Conservation (phyloP, 2,888 invertebrate genomes). For the Perizoma flavofasciatum region DNA sequence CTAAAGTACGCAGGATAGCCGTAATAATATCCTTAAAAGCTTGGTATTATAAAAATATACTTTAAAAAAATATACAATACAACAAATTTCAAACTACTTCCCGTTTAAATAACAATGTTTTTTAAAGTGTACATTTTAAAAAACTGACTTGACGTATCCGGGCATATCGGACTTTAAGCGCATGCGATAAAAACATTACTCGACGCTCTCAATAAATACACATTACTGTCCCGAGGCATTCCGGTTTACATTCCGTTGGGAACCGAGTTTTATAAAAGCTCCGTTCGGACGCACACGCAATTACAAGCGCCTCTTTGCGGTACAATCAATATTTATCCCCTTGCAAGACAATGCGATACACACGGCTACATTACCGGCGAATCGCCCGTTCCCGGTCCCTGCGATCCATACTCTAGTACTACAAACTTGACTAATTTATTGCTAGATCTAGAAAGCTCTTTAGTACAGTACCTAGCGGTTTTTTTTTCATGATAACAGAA, state of each 20-base stretch:
- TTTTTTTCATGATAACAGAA: too few species aligned
- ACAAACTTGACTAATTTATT: too few species aligned
- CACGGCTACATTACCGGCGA: constrained; percentile 62
- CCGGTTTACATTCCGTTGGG: constrained; percentile 82
- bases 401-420: constrained; percentile 45
- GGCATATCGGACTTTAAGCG: constrained; percentile 64
- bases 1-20: too few species aligned
- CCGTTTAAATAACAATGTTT: constrained; percentile 43
- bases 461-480: too few species aligned
- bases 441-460: too few species aligned
- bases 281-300: constrained; percentile 79
- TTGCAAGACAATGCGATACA: constrained; percentile 66
- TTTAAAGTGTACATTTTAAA: constrained; percentile 47
- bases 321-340: constrained; percentile 76
- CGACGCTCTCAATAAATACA: constrained; percentile 82
- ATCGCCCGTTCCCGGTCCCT: constrained; percentile 42
- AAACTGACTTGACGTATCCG: constrained; percentile 57
- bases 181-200: constrained; percentile 82
- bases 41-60: too few species aligned
- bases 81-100: constrained; percentile 39
- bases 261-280: constrained; percentile 81
- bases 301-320: constrained; percentile 79
- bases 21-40: too few species aligned
- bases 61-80: constrained; percentile 26
- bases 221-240: constrained; percentile 80